Evolutionary conservation across 2,888 invertebrate genomes (phyloP), one percentile per base, ranked within the genome.

Genomic region (Harmothoe impar): DNA sequence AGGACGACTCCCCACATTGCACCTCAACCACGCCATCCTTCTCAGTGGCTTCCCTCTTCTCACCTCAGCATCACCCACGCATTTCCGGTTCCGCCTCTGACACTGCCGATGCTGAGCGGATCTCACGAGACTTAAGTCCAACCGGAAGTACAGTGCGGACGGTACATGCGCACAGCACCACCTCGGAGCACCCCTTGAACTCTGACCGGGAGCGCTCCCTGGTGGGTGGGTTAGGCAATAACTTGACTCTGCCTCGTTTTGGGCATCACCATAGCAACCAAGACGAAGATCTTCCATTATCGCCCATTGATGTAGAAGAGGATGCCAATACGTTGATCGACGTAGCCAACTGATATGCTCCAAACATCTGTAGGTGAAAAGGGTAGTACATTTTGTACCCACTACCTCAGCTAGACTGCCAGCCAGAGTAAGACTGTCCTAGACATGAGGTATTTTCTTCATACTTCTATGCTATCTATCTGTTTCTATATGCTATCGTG

Each of bases 281-380:
- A 23, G 78, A 89, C 25, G 90, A 90, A 0, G 84, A 90, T 25
- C 52, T 90, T 31, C 81, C 77, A 33, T 33, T 90, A 25, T 90
- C 90, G 35, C 90, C 90, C 29, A 90, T 90, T 33, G 84, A 90
- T 43, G 90, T 90, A n/a, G 90, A 90, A 15, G 90, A 90, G 25
- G 85, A 85, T 51, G n/a, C 90, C 23, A 90, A 90, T 33, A 35
- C 86, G 0, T 51, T 90, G 33, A 90, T 90, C 15, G 86, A 90
- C 31, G 90, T 90, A 33, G 68, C 84, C 90, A 89, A 89, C 31
- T 89, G 56, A 89, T 52, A 29, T 29, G 23, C 25, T 3, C 54
- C 54, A 31, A 15, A 1, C n/a, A 17, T 17, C n/a, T n/a, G n/a
- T 31, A 29, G 77, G 7, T 31, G 3, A 77, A 77, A 25, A 62